Base-by-base conservation (phyloP, 2,888 invertebrate species). In the Carcina quercana region DNA sequence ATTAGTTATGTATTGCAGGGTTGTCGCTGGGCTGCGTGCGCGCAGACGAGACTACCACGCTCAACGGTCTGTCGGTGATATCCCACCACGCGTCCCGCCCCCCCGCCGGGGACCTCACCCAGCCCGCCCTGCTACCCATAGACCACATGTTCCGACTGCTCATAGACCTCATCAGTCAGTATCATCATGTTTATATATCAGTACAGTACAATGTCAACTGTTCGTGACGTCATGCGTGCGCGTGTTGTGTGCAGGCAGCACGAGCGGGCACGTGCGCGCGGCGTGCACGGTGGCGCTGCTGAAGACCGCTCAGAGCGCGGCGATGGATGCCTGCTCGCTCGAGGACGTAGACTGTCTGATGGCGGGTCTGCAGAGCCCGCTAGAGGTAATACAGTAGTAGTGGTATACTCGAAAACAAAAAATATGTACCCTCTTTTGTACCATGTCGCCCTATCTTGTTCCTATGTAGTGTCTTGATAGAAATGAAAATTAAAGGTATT, bases 61-160 rank as follows among this genome's bases (percentile, higher is more conserved):
- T 88, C 38, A 86, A 87, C 45, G 79, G 68, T 2, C 52, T 79
- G 42, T 41, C 55, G 37, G 83, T 94, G 25, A 87, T 93, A 30
- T 87, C 89, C 28, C 87, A 89, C 34, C 95, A 96, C 78, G 90
- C 92, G 39, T 52, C 64, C 38, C 51, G 62, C 51, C 43, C 53
- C 51, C 63, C 5, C 54, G 6, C 87, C 87, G 53, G 65, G 85
- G 15, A 76, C 86, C 71, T 87, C 33, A 86, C 88, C 50, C 89
- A 93, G 68, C 95, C 96, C 0, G 85, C 87, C 37, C 88, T 93
- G 49, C 85, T 96, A 59, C 97, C 97, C 3, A 86, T 93, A 20
- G 87, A 89, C 53, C 91, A 93, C 59, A 92, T 97, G 87, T 89
- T 96, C 58, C 86, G 90, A 26, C 74, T 95, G 32, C 85, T 97